phyloP scores from a whole-genome alignment of 1,140 invertebrate species.

The Marisa cornuarietis region DNA sequence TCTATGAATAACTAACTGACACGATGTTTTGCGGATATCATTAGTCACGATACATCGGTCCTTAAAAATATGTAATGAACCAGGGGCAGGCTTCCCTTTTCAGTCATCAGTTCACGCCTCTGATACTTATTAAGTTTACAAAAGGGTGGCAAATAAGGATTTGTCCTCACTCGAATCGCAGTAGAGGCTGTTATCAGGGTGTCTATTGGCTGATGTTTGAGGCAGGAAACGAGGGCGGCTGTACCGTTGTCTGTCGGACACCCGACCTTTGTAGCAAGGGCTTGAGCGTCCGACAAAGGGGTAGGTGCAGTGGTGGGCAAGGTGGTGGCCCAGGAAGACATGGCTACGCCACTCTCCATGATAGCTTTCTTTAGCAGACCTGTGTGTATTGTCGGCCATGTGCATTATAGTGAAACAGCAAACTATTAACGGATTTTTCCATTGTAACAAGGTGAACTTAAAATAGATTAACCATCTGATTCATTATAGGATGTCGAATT shows the following conservation, averaged over 20 bases:
- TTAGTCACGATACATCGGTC: too few relatives aligned
- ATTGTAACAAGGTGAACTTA: background rate
- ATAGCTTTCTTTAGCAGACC: constrained; percentile 1
- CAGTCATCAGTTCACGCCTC: too few relatives aligned
- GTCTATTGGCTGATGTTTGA: background rate
- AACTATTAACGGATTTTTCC: too few relatives aligned
- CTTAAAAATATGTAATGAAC: too few relatives aligned
- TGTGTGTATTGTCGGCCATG: background rate
- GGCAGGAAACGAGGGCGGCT: background rate
- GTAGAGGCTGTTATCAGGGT: background rate
- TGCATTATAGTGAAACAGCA: too few relatives aligned
- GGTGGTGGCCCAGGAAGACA: background rate
- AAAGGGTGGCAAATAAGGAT: too few relatives aligned
- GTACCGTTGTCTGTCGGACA: background rate
- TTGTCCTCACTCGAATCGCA: background rate
- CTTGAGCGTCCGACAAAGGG: background rate
- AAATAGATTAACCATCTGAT: background rate
- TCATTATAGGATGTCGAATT: background rate
- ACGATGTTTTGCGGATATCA: too few relatives aligned
- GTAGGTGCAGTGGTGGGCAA: background rate
- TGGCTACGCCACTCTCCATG: constrained; percentile 7
- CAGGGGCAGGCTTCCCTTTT: too few relatives aligned
- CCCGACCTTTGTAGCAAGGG: background rate
- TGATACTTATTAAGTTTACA: too few relatives aligned
- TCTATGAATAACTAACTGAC: too few relatives aligned